Base-by-base conservation (phyloP, 2,113 vertebrate genomes). In the Zosterops hypoxanthus region DNA sequence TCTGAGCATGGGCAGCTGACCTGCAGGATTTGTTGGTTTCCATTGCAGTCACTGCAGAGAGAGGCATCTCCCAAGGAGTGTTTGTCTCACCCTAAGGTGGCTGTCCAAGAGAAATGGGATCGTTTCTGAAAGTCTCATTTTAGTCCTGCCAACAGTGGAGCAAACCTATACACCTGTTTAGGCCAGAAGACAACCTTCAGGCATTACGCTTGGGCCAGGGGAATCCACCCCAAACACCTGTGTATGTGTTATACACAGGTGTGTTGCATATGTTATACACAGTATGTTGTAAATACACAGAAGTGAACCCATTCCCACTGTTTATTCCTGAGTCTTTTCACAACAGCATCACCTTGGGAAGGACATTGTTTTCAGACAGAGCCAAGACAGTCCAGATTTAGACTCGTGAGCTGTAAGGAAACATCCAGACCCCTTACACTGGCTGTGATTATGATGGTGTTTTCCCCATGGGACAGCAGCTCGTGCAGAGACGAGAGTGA, bases 241-340 rank as follows among this genome's bases (percentile, higher is more conserved):
- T 31, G 8, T n/a, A 2, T 9, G 13, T 36, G 34, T 34, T 34
- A 34, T 34, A 34, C 34, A 34, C 34, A 34, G 34, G 34, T 34
- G 34, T 34, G 34, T 34, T 34, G 34, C 34, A 34, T 34, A 34
- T 34, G 34, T 34, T 34, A 34, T 34, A 34, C 34, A 34, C 34
- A 34, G 34, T 34, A 34, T 34, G 34, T 34, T 34, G 34, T 46
- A 3, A 0, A 0, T 18, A 26, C 18, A 34, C 0, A 34, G 23
- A 15, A 68, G 8, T 36, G 41, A 9, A 55, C 9, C 24, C 17
- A 50, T 50, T 71, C 52, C 6, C 50, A 22, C 13, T 44, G 14
- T 41, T 91, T 25, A 29, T 49, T 75, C 42, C 64, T 4, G 7
- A 79, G 21, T 33, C 29, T 68, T 72, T 71, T 64, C 57, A 82